A percentile compares a stretch with the other conserved stretches of the same genome.
Evolutionary conservation across 2,888 invertebrate genomes (phyloP).

Genomic region (Dasypogon diadema): DNA sequence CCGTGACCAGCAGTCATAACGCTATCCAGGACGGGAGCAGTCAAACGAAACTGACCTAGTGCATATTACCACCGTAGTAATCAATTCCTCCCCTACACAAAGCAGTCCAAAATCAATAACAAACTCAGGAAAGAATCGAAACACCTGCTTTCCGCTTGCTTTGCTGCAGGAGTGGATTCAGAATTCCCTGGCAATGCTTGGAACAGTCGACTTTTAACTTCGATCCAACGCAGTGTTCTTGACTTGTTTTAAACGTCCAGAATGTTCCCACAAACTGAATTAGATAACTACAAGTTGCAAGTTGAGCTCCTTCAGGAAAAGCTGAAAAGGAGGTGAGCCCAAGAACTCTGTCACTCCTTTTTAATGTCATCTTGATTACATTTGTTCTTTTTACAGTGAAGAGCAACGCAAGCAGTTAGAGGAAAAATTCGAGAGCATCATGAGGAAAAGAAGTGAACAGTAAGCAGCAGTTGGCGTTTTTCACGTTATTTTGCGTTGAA

Average conservation of each 20-base stretch:
- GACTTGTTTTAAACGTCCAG: constrained; percentile 12
- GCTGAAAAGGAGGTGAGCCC: constrained; percentile 64
- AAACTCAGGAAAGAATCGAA: background rate
- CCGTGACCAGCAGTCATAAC: constrained; percentile 30
- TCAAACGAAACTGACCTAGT: constrained; percentile 39
- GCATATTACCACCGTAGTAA: background rate
- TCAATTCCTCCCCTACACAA: background rate
- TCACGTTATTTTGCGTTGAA: constrained; percentile 5
- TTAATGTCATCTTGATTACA: constrained; percentile 50
- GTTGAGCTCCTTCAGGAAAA: constrained; percentile 67
- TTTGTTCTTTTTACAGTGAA: constrained; percentile 66
- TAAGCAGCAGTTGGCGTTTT: constrained; percentile 62
- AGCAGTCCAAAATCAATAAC: constrained; percentile 33
- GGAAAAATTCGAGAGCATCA: constrained; percentile 71
- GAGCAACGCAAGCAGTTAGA: constrained; percentile 71
- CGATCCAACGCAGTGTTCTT: background rate
- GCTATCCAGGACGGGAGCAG: background rate
- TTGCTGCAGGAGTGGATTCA: background rate
- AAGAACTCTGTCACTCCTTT: constrained; percentile 25
- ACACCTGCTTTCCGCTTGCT: constrained; percentile 33
- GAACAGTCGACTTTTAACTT: constrained; percentile 28
- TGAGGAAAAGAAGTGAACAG: constrained; percentile 70
- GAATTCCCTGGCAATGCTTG: background rate
- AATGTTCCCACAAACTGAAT: constrained; percentile 66
- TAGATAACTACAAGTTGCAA: constrained; percentile 68